Conservation (phyloP, 2,888 invertebrate species). For the Tachina grossa region DNA sequence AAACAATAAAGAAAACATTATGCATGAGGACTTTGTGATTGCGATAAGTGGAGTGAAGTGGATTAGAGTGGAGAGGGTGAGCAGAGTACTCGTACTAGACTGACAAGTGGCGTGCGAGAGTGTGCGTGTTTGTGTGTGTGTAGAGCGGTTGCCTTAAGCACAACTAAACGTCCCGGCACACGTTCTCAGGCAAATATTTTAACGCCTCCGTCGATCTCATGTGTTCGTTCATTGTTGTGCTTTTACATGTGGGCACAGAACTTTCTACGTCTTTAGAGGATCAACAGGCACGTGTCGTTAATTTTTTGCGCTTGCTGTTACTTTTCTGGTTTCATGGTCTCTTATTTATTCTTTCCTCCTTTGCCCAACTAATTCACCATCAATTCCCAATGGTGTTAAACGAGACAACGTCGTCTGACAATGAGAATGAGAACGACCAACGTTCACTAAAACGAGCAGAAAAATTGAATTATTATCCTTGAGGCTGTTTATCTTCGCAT, state of each 20-base stretch:
- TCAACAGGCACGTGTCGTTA: slow-evolving; percentile 76
- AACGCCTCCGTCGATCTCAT: slow-evolving; percentile 64
- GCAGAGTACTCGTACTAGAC: slow-evolving; percentile 38
- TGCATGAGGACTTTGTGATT: slow-evolving; percentile 52
- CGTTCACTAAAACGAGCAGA: slow-evolving; percentile 78
- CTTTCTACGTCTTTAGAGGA: slow-evolving; percentile 66
- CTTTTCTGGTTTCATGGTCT: slow-evolving; percentile 46
- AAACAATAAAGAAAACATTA: slow-evolving; percentile 56
- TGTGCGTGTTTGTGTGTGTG: background rate
- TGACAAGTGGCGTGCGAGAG: slow-evolving; percentile 74
- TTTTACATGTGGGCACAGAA: slow-evolving; percentile 19
- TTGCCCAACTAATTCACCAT: slow-evolving; percentile 59
- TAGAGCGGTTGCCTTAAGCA: slow-evolving; percentile 55
- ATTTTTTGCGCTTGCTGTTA: slow-evolving; percentile 63
- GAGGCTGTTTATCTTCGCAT: slow-evolving; percentile 75
- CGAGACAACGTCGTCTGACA: slow-evolving; percentile 54
- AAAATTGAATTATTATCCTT: slow-evolving; percentile 81
- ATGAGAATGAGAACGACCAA: slow-evolving; percentile 58
- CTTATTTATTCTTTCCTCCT: background rate
- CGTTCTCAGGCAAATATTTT: slow-evolving; percentile 60
- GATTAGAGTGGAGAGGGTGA: slow-evolving; percentile 9
- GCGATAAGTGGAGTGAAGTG: slow-evolving; percentile 45
- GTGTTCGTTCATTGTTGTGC: slow-evolving; percentile 58
- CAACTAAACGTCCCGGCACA: slow-evolving; percentile 66
- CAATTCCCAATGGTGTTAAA: slow-evolving; percentile 74